Evolutionary conservation across 2,888 invertebrate species (phyloP).

Genomic region (Digitonthophagus gazella): DNA sequence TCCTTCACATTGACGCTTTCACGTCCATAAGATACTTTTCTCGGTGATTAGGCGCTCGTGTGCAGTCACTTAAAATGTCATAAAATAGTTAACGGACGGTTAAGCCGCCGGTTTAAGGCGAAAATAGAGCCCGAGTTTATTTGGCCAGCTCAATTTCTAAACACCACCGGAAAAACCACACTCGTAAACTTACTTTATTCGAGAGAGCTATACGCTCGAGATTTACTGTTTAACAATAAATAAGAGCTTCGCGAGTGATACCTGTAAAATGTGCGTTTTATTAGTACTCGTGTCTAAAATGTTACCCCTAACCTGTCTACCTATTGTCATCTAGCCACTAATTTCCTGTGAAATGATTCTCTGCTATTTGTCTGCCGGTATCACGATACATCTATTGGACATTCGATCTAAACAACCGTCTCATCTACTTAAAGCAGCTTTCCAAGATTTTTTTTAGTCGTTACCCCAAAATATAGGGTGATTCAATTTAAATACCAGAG

Average conservation of each 20-base stretch:
- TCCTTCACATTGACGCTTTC: not conserved
- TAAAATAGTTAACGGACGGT: constrained; percentile 26
- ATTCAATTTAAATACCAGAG: too few species aligned
- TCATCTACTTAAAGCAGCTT: too few species aligned
- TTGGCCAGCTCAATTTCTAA: constrained; percentile 9
- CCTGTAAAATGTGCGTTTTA: constrained; percentile 27
- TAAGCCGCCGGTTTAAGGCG: not conserved
- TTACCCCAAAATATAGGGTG: too few species aligned
- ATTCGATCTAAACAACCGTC: not conserved
- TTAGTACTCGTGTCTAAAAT: constrained; percentile 15
- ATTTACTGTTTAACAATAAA: not conserved
- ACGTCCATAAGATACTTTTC: constrained; percentile 3
- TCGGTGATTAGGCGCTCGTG: constrained; percentile 21
- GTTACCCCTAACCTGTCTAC: not conserved
- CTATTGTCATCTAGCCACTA: constrained; percentile 9
- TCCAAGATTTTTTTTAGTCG: too few species aligned
- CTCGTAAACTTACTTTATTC: not conserved
- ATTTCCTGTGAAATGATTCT: not conserved
- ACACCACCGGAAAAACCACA: constrained; percentile 2
- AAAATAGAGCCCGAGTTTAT: constrained; percentile 11
- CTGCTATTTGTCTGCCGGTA: not conserved
- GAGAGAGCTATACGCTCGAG: not conserved
- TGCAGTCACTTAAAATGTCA: constrained; percentile 28
- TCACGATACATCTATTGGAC: not conserved
- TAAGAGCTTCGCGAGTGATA: constrained; percentile 16